phyloP scores from a whole-genome alignment of 2,888 invertebrate species.

The Sicus ferrugineus region DNA sequence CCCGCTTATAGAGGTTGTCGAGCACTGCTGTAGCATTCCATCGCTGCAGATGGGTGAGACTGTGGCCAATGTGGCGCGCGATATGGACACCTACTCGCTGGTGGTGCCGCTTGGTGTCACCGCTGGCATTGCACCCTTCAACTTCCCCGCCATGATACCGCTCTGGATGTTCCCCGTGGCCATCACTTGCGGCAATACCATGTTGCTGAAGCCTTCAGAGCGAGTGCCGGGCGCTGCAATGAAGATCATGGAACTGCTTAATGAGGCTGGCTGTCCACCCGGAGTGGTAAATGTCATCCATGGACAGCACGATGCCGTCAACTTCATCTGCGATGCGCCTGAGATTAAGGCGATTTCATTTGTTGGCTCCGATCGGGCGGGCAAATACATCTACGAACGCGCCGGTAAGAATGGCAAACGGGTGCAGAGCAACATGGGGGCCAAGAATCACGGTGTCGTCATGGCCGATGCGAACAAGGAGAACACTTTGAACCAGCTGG shows the following conservation, averaged over 20 bases:
- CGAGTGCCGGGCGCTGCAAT: conserved; percentile 97
- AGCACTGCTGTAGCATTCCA: conserved; percentile 94
- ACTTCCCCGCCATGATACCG: conserved; percentile 99
- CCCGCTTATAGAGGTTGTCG: conserved; percentile 84
- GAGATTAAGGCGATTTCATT: conserved; percentile 97
- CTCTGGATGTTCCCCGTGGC: conserved; percentile 93
- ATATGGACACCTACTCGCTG: conserved; percentile 96
- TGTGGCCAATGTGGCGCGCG: conserved; percentile 79
- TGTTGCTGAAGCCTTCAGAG: conserved; percentile 95
- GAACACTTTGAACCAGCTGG: conserved; percentile 88
- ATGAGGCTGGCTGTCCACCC: conserved; percentile 94
- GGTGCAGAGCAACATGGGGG: conserved; percentile 99
- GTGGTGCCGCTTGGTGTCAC: conserved; percentile 88
- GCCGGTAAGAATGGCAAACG: conserved; percentile 92
- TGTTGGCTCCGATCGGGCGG: conserved; percentile 96
- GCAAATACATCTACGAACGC: conserved; percentile 93
- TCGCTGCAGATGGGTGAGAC: conserved; percentile 93
- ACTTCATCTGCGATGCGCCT: conserved; percentile 97
- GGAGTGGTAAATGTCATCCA: conserved; percentile 97
- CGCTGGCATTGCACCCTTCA: conserved; percentile 96
- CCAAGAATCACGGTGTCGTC: conserved; percentile 98
- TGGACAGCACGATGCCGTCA: conserved; percentile 92
- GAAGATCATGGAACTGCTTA: conserved; percentile 90
- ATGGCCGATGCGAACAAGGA: conserved; percentile 98
- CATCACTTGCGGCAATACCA: conserved; percentile 92